Percentiles rank a stretch among this genome's conserved stretches.
Conservation (phyloP, 2,113 vertebrate genomes). For the Mystacornis crossleyi region DNA sequence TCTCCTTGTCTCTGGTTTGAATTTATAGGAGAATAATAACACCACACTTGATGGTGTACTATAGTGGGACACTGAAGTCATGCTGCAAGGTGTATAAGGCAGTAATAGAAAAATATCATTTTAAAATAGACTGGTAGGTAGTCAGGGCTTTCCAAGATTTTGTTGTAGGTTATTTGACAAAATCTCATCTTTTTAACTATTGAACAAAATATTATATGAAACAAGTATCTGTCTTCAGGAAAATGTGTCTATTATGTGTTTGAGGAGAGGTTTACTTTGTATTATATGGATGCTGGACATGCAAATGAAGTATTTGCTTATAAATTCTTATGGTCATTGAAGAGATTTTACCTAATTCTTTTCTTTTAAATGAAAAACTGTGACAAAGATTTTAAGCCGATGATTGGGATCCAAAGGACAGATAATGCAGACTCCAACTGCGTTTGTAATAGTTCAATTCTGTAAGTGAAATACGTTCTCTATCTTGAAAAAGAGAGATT, state of each 20-base stretch:
- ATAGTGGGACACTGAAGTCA: not conserved
- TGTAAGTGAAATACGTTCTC: not conserved
- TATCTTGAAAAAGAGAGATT: not conserved
- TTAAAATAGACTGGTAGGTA: not conserved
- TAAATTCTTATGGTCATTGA: not conserved
- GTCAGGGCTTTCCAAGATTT: not conserved
- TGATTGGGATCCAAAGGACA: not conserved
- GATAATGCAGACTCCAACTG: not conserved
- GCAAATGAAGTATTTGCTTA: not conserved
- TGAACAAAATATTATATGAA: not conserved
- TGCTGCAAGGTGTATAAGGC: not conserved
- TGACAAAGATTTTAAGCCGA: not conserved
- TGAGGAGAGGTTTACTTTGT: not conserved
- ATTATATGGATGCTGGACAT: not conserved
- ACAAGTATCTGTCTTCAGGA: not conserved
- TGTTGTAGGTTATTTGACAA: not conserved
- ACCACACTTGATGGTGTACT: not conserved
- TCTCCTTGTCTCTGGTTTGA: not conserved
- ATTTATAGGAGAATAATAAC: not conserved
- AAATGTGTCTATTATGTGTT: not conserved
- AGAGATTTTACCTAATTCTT: not conserved
- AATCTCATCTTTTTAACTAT: not conserved
- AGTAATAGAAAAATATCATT: not conserved
- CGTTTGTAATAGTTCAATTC: not conserved
- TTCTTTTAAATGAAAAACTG: not conserved